Percentiles rank a stretch among this genome's conserved stretches.
Conservation (phyloP, 2,888 invertebrate genomes). For the Andrena minutula region DNA sequence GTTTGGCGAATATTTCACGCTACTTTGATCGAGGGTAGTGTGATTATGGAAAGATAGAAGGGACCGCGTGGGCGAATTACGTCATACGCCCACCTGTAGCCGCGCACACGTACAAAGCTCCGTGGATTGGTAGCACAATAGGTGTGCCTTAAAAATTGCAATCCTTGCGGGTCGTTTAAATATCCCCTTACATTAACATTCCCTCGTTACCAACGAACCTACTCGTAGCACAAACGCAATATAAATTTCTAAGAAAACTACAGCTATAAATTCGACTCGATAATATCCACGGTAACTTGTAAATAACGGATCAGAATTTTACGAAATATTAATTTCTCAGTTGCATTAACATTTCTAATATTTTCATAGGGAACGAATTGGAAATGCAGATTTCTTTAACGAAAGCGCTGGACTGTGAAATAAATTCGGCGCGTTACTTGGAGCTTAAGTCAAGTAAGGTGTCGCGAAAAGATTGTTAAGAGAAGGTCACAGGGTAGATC, state of each 20-base stretch:
- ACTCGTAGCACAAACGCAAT: neutral
- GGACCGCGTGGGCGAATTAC: conserved; percentile 82
- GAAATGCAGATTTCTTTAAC: conserved; percentile 2
- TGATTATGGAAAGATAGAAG: conserved; percentile 76
- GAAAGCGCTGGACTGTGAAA: neutral
- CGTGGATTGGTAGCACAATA: conserved; percentile 54
- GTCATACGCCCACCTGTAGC: conserved; percentile 83
- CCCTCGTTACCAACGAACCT: neutral
- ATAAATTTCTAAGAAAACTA: neutral
- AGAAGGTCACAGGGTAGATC: conserved; percentile 64
- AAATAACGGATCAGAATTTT: conserved; percentile 1
- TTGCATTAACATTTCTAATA: neutral
- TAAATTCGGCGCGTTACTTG: neutral
- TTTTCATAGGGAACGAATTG: neutral
- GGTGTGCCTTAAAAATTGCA: conserved; percentile 60
- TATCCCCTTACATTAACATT: neutral
- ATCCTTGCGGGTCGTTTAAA: conserved; percentile 1
- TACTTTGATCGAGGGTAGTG: conserved; percentile 56
- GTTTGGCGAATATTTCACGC: conserved; percentile 21
- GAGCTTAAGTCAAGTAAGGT: neutral
- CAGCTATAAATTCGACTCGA: neutral
- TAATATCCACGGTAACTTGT: neutral
- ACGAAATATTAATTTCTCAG: neutral
- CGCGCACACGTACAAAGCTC: conserved; percentile 65
- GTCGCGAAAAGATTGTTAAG: conserved; percentile 32